Evolutionary conservation across 2,113 vertebrate species (phyloP).

Genomic region (Pelecanoides urinatrix): DNA sequence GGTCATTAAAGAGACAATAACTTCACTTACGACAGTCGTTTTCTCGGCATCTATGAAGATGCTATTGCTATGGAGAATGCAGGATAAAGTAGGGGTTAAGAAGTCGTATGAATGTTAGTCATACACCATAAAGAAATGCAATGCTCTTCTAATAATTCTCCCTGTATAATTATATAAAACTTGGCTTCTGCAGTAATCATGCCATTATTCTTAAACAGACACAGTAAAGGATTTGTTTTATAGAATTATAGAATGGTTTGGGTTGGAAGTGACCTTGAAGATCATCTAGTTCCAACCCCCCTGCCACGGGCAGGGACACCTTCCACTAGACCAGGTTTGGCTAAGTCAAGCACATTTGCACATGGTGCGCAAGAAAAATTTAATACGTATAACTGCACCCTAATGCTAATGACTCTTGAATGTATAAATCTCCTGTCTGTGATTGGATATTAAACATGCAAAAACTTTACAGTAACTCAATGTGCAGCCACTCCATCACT

Average conservation of each 20-base stretch:
- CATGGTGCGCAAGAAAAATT: background rate
- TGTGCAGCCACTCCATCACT: background rate
- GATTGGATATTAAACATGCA: background rate
- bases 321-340: too few relatives aligned
- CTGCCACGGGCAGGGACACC: too few relatives aligned
- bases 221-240: background rate
- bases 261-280: too few relatives aligned
- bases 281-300: too few relatives aligned
- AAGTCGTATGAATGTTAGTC: background rate
- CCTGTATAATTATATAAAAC: background rate
- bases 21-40: background rate
- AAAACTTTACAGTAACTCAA: background rate
- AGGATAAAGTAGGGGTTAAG: background rate
- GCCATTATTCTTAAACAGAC: background rate
- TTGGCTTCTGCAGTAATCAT: background rate
- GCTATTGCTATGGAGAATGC: background rate
- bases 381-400: background rate
- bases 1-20: background rate
- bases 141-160: background rate
- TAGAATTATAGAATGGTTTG: too few relatives aligned
- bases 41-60: background rate
- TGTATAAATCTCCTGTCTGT: background rate
- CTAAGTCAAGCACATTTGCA: background rate
- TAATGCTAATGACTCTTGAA: background rate
- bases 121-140: rapidly evolving